phyloP scores from a whole-genome alignment of 2,113 vertebrate species.

The Glareola pratincola region DNA sequence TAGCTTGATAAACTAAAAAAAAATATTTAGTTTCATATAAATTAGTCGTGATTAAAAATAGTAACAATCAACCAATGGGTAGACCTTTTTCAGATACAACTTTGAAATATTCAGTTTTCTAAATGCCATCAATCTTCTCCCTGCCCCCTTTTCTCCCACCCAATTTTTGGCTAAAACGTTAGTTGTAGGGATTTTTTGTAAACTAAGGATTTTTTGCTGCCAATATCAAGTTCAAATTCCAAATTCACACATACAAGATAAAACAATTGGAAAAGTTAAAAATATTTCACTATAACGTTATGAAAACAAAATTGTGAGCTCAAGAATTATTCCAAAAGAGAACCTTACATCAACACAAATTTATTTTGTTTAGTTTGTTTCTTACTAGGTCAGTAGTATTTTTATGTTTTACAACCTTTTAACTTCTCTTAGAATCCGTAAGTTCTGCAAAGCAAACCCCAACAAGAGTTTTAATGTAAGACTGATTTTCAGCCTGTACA shows the following conservation, averaged over 20 bases:
- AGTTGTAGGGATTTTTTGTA: neutral
- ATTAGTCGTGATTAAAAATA: neutral
- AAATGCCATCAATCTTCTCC: neutral
- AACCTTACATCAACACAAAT: neutral
- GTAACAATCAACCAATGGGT: neutral
- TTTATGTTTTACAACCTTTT: neutral
- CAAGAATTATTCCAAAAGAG: neutral
- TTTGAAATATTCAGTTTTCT: neutral
- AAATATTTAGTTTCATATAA: neutral
- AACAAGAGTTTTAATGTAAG: neutral
- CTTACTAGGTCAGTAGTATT: neutral
- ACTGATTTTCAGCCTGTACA: neutral
- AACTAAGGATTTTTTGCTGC: neutral
- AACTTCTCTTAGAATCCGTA: neutral
- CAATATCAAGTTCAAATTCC: neutral
- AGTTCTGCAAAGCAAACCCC: neutral
- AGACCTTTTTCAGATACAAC: neutral
- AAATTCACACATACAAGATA: neutral
- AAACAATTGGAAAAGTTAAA: neutral
- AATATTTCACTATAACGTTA: neutral
- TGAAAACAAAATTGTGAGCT: neutral
- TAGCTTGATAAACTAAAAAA: neutral
- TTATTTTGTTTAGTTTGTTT: neutral
- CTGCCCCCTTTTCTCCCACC: accelerated
- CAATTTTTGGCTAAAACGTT: neutral